Evolutionary conservation across 2,113 vertebrate genomes (phyloP).

Genomic region (Coregonus clupeaformis): DNA sequence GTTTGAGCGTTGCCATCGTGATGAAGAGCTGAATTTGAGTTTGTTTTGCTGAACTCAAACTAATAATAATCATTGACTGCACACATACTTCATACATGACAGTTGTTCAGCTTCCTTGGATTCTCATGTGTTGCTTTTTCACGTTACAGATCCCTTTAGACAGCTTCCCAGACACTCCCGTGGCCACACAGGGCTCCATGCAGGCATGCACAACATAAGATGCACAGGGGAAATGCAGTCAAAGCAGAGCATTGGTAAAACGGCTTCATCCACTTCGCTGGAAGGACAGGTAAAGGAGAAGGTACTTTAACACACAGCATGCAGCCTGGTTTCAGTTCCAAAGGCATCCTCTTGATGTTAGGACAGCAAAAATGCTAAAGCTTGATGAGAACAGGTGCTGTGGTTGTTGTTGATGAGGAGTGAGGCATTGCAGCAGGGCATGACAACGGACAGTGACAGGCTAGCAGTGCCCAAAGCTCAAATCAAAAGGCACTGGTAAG

Average conservation of each 20-base stretch:
- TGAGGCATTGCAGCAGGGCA: neutral
- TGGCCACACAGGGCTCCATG: conserved; percentile 37
- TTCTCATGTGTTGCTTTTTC: conserved; percentile 13
- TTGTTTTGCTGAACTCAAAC: conserved; percentile 19
- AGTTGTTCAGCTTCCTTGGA: conserved; percentile 36
- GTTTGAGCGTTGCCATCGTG: conserved; percentile 19
- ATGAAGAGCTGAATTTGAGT: conserved; percentile 11
- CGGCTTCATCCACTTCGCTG: conserved; percentile 1
- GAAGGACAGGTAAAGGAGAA: neutral
- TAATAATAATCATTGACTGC: neutral
- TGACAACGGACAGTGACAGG: neutral
- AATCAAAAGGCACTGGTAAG: conserved; percentile 63
- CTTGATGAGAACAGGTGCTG: conserved; percentile 14
- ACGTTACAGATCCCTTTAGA: conserved; percentile 34
- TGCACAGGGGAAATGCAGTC: conserved; percentile 12
- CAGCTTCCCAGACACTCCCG: conserved; percentile 11
- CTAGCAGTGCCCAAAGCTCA: conserved; percentile 21
- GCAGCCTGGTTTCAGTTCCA: conserved; percentile 35
- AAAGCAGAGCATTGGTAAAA: conserved; percentile 12
- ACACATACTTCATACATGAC: conserved; percentile 24
- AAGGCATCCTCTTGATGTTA: neutral
- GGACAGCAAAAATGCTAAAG: neutral
- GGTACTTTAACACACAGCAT: conserved; percentile 58
- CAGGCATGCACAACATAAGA: conserved; percentile 53
- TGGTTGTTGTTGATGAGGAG: conserved; percentile 24